phyloP scores from a whole-genome alignment of 92 coral and sea anemone species.

The Epizoanthus stellaris region DNA sequence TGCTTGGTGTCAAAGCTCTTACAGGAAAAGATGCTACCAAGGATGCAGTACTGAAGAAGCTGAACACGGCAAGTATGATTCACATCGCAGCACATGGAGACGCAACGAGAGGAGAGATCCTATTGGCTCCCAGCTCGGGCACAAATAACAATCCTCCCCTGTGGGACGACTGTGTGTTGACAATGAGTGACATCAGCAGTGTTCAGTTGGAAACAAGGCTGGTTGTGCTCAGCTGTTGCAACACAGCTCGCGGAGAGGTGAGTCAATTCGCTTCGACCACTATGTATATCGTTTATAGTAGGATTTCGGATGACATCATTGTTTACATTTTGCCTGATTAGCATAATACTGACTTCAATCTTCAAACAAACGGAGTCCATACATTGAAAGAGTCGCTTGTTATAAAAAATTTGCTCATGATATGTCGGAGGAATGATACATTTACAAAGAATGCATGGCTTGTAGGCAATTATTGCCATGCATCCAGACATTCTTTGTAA shows the following conservation, averaged over 20 bases:
- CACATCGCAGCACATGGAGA: slow-evolving; percentile 60
- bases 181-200: neutral
- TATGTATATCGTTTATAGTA: too few species aligned
- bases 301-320: too few species aligned
- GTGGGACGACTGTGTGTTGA: neutral
- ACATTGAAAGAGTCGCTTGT: too few species aligned
- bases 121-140: slow-evolving; percentile 27
- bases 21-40: slow-evolving; percentile 52
- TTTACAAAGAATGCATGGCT: too few species aligned
- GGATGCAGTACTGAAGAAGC: slow-evolving; percentile 11
- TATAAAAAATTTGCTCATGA: too few species aligned
- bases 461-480: too few species aligned
- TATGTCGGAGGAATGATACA: too few species aligned
- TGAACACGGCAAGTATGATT: slow-evolving; percentile 13
- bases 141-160: neutral
- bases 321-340: too few species aligned
- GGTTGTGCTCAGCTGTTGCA: neutral
- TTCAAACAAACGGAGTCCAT: too few species aligned
- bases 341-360: too few species aligned
- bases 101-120: slow-evolving; percentile 36
- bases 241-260: neutral
- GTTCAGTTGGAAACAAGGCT: neutral
- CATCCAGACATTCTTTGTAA: too few species aligned
- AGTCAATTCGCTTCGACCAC: neutral
- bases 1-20: slow-evolving; percentile 19